These are phyloP conservation scores for Bettongia penicillata DNA, from an alignment of 2,113 vertebrate species.

Conservation along the genomic window DNA sequence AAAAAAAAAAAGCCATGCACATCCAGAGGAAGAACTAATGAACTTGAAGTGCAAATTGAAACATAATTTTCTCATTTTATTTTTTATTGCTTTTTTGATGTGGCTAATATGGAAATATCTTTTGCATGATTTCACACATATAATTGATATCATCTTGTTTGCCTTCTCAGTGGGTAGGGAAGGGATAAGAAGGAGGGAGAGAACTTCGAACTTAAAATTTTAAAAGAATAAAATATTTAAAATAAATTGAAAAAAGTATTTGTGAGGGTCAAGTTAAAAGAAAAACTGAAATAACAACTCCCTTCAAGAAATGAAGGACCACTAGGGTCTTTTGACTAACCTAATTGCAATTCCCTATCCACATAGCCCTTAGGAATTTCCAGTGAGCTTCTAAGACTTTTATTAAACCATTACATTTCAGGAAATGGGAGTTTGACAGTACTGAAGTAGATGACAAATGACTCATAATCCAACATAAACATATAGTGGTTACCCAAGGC, in stretches of 20 bases:
- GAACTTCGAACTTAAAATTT: background rate
- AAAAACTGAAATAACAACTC: background rate
- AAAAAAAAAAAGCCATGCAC: background rate
- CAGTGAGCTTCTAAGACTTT: background rate
- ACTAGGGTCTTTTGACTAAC: background rate
- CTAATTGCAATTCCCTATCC: background rate
- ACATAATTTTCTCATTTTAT: background rate
- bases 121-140: background rate
- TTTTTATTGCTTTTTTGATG: background rate
- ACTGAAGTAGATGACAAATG: conserved; percentile 4
- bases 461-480: background rate
- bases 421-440: background rate
- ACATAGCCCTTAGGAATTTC: background rate
- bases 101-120: background rate
- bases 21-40: background rate
- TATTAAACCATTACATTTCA: background rate
- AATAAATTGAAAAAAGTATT: background rate
- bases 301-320: background rate
- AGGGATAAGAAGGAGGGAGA: background rate
- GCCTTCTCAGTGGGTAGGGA: background rate
- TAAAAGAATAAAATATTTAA: background rate
- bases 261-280: background rate
- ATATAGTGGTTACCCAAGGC: background rate
- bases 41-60: background rate
- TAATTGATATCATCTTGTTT: background rate